Percentiles rank a stretch among this genome's conserved stretches.
Evolutionary conservation across 2,888 invertebrate species (phyloP).

Genomic region (Nemurella pictetii): DNA sequence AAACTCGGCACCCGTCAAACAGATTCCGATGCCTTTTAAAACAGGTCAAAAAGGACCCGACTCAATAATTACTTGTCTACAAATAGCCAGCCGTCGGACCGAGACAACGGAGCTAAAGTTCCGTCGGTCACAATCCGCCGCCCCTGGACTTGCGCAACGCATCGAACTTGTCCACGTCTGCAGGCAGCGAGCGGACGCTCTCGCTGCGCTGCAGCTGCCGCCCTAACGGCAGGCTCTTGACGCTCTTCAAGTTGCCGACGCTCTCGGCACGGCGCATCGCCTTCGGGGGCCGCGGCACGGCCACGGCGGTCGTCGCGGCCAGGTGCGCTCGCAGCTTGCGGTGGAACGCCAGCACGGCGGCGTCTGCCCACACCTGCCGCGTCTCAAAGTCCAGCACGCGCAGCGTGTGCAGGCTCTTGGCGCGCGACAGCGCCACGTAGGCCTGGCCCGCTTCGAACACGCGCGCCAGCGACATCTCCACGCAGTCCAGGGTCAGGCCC

Average conservation of each 20-base stretch:
- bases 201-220: background rate
- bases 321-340: constrained; percentile 51
- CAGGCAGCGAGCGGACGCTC: background rate
- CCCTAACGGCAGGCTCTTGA: background rate
- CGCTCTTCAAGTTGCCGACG: background rate
- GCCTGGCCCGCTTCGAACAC: constrained; percentile 97
- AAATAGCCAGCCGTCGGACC: background rate
- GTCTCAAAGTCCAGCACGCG: constrained; percentile 84
- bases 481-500: constrained; percentile 92
- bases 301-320: background rate
- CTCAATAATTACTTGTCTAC: background rate
- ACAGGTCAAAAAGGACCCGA: background rate
- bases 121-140: background rate
- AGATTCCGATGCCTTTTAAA: background rate
- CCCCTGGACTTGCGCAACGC: background rate
- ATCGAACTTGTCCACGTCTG: background rate
- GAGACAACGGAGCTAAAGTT: background rate
- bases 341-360: constrained; percentile 82
- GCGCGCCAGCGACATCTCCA: constrained; percentile 87
- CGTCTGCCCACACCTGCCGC: constrained; percentile 86
- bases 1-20: no score
- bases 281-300: background rate
- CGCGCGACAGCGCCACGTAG: constrained; percentile 92
- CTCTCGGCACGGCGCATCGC: no score
- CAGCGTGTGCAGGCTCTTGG: constrained; percentile 83